A percentile compares a stretch with the other conserved stretches of the same genome.
Conservation (phyloP, 2,113 vertebrate species). For the Pterocles gutturalis region DNA sequence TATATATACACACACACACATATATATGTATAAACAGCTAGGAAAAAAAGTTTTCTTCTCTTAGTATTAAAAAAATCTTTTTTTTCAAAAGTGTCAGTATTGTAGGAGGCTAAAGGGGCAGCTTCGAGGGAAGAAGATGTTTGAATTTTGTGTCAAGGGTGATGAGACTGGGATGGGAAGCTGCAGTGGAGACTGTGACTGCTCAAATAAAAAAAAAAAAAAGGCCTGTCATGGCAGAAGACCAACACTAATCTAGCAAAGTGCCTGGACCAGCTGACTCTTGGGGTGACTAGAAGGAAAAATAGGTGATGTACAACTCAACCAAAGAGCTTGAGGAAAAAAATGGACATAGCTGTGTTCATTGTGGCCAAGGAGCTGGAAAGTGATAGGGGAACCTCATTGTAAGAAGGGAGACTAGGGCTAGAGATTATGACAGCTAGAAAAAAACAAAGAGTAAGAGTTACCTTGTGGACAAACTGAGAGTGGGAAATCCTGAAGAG, state of each 20-base stretch:
- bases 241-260: neutral
- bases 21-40: too few relatives aligned
- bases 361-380: neutral
- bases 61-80: neutral
- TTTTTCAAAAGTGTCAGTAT: neutral
- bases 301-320: neutral
- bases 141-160: neutral
- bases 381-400: neutral
- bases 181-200: neutral
- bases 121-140: neutral
- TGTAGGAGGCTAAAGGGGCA: neutral
- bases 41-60: neutral
- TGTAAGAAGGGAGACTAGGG: neutral
- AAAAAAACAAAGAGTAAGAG: neutral
- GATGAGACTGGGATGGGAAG: neutral
- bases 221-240: neutral
- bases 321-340: neutral
- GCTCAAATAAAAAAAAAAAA: neutral
- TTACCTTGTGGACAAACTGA: neutral
- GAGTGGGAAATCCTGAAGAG: neutral
- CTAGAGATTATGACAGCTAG: neutral
- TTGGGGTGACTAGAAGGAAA: neutral
- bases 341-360: neutral
- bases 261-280: neutral
- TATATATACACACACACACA: too few relatives aligned